Percentiles rank a stretch among this genome's conserved stretches.
phyloP scores from a whole-genome alignment of 1,140 invertebrate genomes.

The Aphelenchoides avenae region DNA sequence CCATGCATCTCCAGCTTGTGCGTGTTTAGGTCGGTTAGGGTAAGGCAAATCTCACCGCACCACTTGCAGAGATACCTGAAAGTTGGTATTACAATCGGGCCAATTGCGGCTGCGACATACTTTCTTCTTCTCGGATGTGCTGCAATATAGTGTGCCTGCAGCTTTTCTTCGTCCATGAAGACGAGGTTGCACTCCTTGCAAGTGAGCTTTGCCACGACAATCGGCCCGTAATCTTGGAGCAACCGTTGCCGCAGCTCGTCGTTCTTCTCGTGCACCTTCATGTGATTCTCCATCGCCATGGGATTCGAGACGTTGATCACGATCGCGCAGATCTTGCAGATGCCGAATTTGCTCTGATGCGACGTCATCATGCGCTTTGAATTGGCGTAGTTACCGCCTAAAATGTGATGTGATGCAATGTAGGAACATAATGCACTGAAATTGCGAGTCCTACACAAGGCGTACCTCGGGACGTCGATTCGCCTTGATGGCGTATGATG shows the following conservation, averaged over 20 bases:
- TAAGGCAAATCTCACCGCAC: conserved; percentile 1
- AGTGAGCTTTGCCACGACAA: neutral
- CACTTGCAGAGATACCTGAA: conserved; percentile 5
- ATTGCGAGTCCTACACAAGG: neutral
- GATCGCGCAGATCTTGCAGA: no score
- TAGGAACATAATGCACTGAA: neutral
- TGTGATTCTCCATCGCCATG: no score
- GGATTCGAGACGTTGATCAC: no score
- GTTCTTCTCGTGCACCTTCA: neutral
- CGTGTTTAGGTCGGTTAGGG: neutral
- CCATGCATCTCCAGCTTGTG: conserved; percentile 1
- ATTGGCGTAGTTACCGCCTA: neutral
- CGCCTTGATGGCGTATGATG: no score
- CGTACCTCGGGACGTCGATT: no score
- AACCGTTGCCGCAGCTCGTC: neutral
- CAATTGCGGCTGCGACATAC: no score
- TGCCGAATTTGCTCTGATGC: no score
- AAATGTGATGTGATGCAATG: neutral
- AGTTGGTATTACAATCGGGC: no score
- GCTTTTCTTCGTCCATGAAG: no score
- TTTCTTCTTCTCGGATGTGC: no score
- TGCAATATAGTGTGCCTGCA: no score
- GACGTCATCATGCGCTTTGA: no score
- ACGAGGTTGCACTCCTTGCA: neutral
- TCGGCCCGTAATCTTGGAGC: neutral